Conservation (phyloP, 2,113 vertebrate genomes). For the Trinectes maculatus region DNA sequence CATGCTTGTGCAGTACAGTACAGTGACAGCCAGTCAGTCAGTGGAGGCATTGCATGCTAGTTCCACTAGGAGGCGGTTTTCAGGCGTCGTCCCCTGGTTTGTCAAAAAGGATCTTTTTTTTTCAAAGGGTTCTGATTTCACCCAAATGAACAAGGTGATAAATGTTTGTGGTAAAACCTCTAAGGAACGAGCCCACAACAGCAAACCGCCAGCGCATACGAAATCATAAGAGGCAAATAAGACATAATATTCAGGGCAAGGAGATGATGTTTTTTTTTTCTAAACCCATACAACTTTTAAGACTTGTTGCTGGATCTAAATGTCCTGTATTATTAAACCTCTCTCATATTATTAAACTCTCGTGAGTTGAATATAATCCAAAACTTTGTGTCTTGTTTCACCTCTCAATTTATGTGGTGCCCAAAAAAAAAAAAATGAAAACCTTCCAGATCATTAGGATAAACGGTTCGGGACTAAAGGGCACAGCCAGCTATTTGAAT, state of each 20-base stretch:
- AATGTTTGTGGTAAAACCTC: slow-evolving; percentile 16
- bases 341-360: slow-evolving; percentile 1
- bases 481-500: slow-evolving; percentile 68
- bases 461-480: slow-evolving; percentile 67
- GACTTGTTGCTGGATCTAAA: neutral
- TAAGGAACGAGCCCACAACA: slow-evolving; percentile 58
- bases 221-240: slow-evolving; percentile 33
- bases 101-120: neutral
- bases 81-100: slow-evolving; percentile 1
- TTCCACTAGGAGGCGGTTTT: slow-evolving; percentile 47
- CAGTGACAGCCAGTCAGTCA: slow-evolving; percentile 66
- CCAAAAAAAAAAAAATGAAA: slow-evolving; percentile 55
- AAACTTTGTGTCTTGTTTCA: slow-evolving; percentile 5
- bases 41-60: slow-evolving; percentile 69
- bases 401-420: slow-evolving; percentile 42
- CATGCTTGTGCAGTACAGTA: slow-evolving; percentile 71
- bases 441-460: slow-evolving; percentile 53
- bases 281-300: no score
- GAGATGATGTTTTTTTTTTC: no score
- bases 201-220: slow-evolving; percentile 30
- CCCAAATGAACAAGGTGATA: slow-evolving; percentile 9
- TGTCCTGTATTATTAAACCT: neutral
- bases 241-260: slow-evolving; percentile 34
- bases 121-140: slow-evolving; percentile 11
- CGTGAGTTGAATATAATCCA: neutral